Evolutionary conservation across 2,113 vertebrate genomes (phyloP).

Genomic region (Melanotaenia duboulayi): DNA sequence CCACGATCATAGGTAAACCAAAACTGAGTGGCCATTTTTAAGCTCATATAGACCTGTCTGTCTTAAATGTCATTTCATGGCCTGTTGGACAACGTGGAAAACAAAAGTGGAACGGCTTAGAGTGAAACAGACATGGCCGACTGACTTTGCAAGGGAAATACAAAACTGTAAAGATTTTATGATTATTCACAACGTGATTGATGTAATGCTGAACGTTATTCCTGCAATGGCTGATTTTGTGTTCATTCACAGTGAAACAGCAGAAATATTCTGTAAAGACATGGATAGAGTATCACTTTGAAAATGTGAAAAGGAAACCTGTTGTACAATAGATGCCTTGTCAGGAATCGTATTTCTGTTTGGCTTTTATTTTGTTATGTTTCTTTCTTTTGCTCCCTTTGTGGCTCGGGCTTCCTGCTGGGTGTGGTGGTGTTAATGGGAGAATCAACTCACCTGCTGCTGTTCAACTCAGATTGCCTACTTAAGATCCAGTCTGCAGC

Average conservation of each 20-base stretch:
- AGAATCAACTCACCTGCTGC: no score
- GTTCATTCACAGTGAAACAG: neutral
- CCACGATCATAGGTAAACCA: constrained; percentile 32
- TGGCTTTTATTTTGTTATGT: no score
- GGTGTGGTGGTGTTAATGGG: no score
- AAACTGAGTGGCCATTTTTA: constrained; percentile 34
- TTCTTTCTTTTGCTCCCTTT: no score
- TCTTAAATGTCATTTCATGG: constrained; percentile 24
- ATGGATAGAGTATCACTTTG: no score
- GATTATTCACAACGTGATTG: no score
- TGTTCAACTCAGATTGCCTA: no score
- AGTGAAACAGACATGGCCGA: constrained; percentile 1
- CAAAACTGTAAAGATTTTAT: neutral
- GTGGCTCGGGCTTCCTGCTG: no score
- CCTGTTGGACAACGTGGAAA: constrained; percentile 12
- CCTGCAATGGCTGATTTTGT: neutral
- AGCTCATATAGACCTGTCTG: neutral
- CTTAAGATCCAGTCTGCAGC: no score
- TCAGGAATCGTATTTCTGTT: no score
- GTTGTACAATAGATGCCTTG: neutral
- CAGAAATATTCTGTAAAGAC: neutral
- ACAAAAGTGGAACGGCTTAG: constrained; percentile 18
- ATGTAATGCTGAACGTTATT: neutral
- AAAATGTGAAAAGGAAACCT: neutral
- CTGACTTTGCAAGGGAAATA: neutral